These are phyloP conservation scores for Acholoe squamosa DNA, from an alignment of 2,888 invertebrate genomes.

Conservation along the genomic window DNA sequence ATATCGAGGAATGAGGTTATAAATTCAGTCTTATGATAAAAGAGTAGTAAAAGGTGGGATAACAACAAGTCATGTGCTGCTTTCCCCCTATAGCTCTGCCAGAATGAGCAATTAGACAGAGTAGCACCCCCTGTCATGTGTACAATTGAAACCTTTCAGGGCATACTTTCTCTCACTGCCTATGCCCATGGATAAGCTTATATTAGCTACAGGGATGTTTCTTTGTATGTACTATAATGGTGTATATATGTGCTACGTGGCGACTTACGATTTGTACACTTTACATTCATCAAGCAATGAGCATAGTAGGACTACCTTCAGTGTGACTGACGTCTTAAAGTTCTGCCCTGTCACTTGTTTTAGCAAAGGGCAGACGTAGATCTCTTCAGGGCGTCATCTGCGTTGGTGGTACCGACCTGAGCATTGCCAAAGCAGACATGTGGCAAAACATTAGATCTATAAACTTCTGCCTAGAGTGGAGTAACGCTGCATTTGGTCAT, in stretches of 20 bases:
- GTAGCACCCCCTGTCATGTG: no score
- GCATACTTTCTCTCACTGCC: not conserved
- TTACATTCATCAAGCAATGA: constrained; percentile 21
- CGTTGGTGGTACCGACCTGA: not conserved
- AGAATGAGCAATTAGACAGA: no score
- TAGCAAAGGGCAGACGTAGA: not conserved
- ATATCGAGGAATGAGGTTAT: no score
- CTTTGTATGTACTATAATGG: not conserved
- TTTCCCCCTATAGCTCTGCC: no score
- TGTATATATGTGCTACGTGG: not conserved
- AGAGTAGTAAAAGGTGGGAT: no score
- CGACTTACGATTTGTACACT: constrained; percentile 22
- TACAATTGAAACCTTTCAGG: no score
- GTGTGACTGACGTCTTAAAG: not conserved
- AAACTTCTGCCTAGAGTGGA: constrained; percentile 20
- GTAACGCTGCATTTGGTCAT: constrained; percentile 50
- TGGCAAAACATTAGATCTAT: constrained; percentile 34
- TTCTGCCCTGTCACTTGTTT: not conserved
- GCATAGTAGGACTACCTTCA: not conserved
- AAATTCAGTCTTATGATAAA: no score
- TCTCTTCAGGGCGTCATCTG: not conserved
- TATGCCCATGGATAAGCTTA: no score
- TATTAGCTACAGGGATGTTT: not conserved
- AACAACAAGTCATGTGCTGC: no score
- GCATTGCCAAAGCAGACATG: constrained; percentile 29